Percentiles rank a stretch among this genome's conserved stretches.
Conservation (phyloP, 2,888 invertebrate species). For the Acanthoscelides obtectus region DNA sequence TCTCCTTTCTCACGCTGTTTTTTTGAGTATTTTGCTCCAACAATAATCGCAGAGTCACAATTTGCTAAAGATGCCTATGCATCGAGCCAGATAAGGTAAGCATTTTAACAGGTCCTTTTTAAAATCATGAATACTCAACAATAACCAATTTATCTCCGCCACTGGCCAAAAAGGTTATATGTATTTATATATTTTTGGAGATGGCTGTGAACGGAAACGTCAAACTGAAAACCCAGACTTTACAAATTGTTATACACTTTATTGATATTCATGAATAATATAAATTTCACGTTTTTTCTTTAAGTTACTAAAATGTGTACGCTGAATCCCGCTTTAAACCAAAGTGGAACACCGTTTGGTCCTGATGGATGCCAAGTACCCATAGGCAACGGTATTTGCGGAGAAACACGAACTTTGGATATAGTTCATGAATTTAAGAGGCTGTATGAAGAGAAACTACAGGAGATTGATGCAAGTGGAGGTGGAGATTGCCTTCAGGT, state of each 20-base stretch:
- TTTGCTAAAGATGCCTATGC: too few species aligned
- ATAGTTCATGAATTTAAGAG: slow-evolving; percentile 58
- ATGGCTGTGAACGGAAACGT: neutral
- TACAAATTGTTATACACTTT: neutral
- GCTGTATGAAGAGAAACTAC: slow-evolving; percentile 59
- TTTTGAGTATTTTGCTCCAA: too few species aligned
- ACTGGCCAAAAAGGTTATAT: too few species aligned
- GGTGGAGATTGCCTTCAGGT: slow-evolving; percentile 44
- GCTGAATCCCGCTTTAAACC: slow-evolving; percentile 7
- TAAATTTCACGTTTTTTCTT: neutral
- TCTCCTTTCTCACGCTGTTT: too few species aligned
- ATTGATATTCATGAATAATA: neutral
- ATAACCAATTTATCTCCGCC: too few species aligned
- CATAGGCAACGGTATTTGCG: slow-evolving; percentile 31
- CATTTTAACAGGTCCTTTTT: too few species aligned
- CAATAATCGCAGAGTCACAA: too few species aligned
- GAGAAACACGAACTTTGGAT: slow-evolving; percentile 45
- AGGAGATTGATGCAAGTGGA: slow-evolving; percentile 52
- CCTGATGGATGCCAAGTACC: slow-evolving; percentile 29
- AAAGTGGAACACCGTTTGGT: slow-evolving; percentile 17
- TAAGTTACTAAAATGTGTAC: slow-evolving; percentile 17
- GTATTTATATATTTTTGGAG: too few species aligned
- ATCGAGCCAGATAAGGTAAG: too few species aligned
- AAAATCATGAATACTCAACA: too few species aligned
- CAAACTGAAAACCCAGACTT: neutral